Percentiles rank a stretch among this genome's conserved stretches.
Conservation (phyloP, 2,888 invertebrate genomes). For the Vesta saturnalis region DNA sequence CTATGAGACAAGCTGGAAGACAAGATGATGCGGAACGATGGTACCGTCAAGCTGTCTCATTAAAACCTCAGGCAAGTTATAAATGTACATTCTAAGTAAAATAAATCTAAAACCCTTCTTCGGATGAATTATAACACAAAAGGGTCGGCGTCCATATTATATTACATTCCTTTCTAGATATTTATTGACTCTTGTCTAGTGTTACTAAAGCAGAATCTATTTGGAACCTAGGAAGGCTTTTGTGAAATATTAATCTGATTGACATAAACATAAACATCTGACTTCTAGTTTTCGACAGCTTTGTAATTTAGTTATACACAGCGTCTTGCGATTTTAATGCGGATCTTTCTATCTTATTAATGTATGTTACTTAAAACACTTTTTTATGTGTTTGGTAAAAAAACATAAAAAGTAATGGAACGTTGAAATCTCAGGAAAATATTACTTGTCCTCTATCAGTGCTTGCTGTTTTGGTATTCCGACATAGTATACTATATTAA, state of each 20-base stretch:
- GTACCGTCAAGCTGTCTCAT: constrained; percentile 76
- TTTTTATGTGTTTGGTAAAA: no score
- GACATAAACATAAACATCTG: neutral
- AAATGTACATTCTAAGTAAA: constrained; percentile 21
- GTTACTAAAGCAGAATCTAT: neutral
- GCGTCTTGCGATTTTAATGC: neutral
- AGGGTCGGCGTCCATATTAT: constrained; percentile 14
- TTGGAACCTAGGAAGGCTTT: neutral
- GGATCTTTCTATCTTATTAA: neutral
- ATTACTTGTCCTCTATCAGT: no score
- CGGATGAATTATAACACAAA: constrained; percentile 8
- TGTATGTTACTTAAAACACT: no score
- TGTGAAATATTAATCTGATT: neutral
- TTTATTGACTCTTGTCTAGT: neutral
- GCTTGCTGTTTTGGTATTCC: no score
- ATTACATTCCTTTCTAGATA: constrained; percentile 1
- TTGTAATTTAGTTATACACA: neutral
- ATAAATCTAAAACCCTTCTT: constrained; percentile 2
- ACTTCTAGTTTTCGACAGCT: neutral
- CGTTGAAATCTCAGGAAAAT: no score
- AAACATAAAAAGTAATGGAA: no score
- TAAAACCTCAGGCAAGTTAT: constrained; percentile 60
- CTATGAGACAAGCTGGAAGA: constrained; percentile 82
- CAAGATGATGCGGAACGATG: constrained; percentile 86
- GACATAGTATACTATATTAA: no score